Conservation (phyloP, 1,140 invertebrate species). For the Bacillus rossius region DNA sequence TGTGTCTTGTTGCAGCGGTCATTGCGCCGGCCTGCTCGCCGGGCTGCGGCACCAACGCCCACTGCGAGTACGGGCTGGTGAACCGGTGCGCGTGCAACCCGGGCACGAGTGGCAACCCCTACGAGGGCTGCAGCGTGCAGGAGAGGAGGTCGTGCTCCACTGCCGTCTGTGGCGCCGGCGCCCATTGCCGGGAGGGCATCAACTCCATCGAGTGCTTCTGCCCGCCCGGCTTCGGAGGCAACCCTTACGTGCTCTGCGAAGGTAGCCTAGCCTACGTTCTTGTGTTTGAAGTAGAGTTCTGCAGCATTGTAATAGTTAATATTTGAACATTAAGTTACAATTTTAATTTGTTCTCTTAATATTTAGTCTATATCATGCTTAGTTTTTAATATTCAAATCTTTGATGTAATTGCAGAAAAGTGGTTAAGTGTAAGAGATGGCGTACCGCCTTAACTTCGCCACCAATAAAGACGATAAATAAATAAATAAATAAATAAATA, state of each 20-base stretch:
- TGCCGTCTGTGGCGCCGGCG: slow-evolving; percentile 68
- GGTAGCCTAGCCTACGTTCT: slow-evolving; percentile 38
- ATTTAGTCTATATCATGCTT: no score
- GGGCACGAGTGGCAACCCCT: slow-evolving; percentile 81
- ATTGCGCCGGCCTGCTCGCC: slow-evolving; percentile 71
- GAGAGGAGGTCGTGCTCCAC: slow-evolving; percentile 65
- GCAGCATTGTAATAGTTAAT: no score
- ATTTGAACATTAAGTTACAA: no score
- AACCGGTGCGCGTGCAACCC: slow-evolving; percentile 80
- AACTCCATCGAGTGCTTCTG: slow-evolving; percentile 76
- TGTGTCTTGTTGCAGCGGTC: slow-evolving; percentile 54
- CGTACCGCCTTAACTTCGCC: no score
- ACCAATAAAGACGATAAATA: no score
- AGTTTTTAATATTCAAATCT: no score
- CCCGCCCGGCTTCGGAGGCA: slow-evolving; percentile 73
- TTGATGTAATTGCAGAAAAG: no score
- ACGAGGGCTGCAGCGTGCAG: slow-evolving; percentile 66
- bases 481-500: no score
- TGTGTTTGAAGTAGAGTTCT: not conserved
- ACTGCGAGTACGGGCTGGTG: slow-evolving; percentile 73
- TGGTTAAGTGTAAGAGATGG: no score
- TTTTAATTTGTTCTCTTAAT: no score
- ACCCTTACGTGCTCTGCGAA: slow-evolving; percentile 78
- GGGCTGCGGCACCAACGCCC: slow-evolving; percentile 72
- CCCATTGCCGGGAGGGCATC: slow-evolving; percentile 66